Conservation (phyloP, 2,888 invertebrate species). For the Phengaris arion region DNA sequence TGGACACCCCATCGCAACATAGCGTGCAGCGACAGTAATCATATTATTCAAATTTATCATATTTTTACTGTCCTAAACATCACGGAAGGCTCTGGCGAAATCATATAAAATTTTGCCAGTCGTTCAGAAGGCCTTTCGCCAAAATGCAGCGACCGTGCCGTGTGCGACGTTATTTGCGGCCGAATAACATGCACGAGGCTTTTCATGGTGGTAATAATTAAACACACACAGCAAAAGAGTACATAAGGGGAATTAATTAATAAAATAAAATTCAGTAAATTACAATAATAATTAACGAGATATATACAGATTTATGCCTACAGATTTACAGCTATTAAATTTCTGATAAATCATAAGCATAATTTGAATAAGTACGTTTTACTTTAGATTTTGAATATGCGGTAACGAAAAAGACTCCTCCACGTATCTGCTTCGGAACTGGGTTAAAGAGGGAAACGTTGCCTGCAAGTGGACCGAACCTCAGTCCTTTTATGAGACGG, state of each 20-base stretch:
- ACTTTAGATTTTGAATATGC: slow-evolving; percentile 76
- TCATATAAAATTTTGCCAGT: slow-evolving; percentile 44
- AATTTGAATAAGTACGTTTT: neutral
- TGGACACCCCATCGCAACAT: slow-evolving; percentile 34
- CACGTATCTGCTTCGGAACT: slow-evolving; percentile 75
- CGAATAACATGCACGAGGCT: slow-evolving; percentile 64
- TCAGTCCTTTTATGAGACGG: slow-evolving; percentile 74
- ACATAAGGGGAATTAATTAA: too few relatives aligned
- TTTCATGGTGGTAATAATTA: slow-evolving; percentile 61
- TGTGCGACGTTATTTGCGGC: slow-evolving; percentile 55
- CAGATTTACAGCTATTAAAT: too few relatives aligned
- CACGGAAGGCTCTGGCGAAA: slow-evolving; percentile 50
- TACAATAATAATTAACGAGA: too few relatives aligned
- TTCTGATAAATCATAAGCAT: too few relatives aligned
- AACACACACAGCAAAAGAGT: neutral
- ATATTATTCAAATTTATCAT: slow-evolving; percentile 66
- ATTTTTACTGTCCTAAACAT: slow-evolving; percentile 67
- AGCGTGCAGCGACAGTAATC: slow-evolving; percentile 66
- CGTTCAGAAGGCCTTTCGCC: slow-evolving; percentile 41
- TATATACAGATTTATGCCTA: too few relatives aligned
- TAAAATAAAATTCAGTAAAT: too few relatives aligned
- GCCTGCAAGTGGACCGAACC: slow-evolving; percentile 61
- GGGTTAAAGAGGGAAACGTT: slow-evolving; percentile 66
- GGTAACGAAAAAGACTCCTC: slow-evolving; percentile 67
- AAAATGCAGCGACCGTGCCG: slow-evolving; percentile 67